phyloP scores from a whole-genome alignment of 2,113 vertebrate species.

The Candoia aspera region DNA sequence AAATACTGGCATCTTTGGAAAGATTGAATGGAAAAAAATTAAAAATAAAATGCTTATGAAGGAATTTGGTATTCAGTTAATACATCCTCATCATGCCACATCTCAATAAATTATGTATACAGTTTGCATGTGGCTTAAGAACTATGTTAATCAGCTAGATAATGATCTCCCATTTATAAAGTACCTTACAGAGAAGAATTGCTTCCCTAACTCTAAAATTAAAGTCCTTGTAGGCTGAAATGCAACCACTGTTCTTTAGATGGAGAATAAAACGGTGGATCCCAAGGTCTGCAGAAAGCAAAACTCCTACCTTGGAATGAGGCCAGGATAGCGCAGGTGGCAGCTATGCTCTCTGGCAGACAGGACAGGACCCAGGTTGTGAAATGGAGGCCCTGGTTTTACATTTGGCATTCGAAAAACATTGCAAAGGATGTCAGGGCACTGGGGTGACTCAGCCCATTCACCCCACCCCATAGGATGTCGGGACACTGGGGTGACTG shows the following conservation, averaged over 20 bases:
- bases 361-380: neutral
- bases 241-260: neutral
- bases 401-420: constrained; percentile 12
- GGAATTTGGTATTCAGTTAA: constrained; percentile 18
- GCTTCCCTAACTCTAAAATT: constrained; percentile 19
- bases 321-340: neutral
- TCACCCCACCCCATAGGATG: neutral
- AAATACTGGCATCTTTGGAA: neutral
- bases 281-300: neutral
- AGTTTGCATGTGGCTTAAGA: constrained; percentile 34
- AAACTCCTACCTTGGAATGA: neutral
- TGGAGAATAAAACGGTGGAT: neutral
- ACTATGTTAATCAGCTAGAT: constrained; percentile 35
- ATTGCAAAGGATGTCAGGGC: neutral
- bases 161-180: constrained; percentile 35
- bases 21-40: neutral
- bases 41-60: constrained; percentile 8
- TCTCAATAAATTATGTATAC: constrained; percentile 31
- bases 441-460: neutral
- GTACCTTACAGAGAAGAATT: constrained; percentile 15
- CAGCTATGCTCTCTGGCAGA: neutral
- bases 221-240: neutral
- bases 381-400: constrained; percentile 6
- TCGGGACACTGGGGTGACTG: neutral
- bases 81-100: constrained; percentile 11